Evolutionary conservation across 2,113 vertebrate species (phyloP), one percentile per base, ranked within the genome.

Genomic region (Etheostoma cragini): DNA sequence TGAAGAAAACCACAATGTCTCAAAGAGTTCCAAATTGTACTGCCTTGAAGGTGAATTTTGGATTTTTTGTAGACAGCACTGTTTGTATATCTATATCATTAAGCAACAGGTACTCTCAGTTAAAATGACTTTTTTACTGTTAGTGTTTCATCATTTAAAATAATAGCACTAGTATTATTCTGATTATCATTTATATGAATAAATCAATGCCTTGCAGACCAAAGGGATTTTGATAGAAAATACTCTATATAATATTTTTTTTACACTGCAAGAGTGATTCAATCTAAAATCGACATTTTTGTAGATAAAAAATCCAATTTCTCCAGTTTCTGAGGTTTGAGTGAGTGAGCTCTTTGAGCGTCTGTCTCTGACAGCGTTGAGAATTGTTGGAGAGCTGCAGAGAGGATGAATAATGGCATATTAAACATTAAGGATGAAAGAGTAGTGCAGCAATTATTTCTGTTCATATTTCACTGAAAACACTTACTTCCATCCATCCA

Each of bases 401-500:
- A 62, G 74, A 82, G 74, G 85, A 94, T 92, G 91, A 94, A 92
- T 87, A 81, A 92, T 92, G 81, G 62, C 78, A 56, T 87, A 93
- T 94, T 91, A 93, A 93, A 93, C 92, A 94, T 94, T 95, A 91
- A 93, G 88, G 83, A 91, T 87, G 89, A 88, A 71, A 76, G 90
- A 90, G 91, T 86, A 92, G 82, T 85, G 56, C 81, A 78, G 90
- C 93, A 95, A 94, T 95, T 94, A 94, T 91, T 93, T 87, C 86
- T 88, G 80, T 87, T 94, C 92, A 92, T 93, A 93, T 91, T 93
- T 94, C 91, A 93, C 66, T 82, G 84, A 87, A 92, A 94, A 93
- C 90, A 92, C 89, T 93, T 89, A 84, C 61, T 79, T 92, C 84
- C 72, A 75, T 85, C 81, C 87, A 89, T 91, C 89, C 84, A 85